Evolutionary conservation across 2,113 vertebrate species (phyloP).

Genomic region (Echinops telfairi): DNA sequence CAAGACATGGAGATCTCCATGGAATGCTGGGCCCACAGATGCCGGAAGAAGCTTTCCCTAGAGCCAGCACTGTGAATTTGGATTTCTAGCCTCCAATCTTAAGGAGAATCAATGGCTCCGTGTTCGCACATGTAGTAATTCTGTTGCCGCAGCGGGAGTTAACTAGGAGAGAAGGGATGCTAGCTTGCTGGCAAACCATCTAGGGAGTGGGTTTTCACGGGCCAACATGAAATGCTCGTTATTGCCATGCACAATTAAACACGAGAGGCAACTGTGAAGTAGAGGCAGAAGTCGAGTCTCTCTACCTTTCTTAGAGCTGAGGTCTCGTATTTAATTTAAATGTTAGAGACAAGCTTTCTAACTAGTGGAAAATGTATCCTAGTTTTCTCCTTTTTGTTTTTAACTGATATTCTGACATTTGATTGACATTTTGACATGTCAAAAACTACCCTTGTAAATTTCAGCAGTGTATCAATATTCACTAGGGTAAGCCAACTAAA

Average conservation of each 20-base stretch:
- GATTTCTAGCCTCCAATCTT: too few species aligned
- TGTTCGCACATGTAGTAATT: too few species aligned
- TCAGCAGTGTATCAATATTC: background rate
- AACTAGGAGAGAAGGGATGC: too few species aligned
- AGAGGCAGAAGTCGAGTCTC: background rate
- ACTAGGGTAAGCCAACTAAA: background rate
- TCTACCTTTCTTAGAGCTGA: background rate
- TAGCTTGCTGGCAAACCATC: background rate
- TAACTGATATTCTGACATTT: background rate
- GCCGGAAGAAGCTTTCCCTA: too few species aligned
- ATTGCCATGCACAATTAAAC: background rate
- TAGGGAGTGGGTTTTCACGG: background rate
- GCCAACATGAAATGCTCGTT: background rate
- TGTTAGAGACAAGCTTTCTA: background rate
- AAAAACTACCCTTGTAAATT: background rate
- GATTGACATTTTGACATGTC: too few species aligned
- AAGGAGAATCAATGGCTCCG: too few species aligned
- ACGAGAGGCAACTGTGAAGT: background rate
- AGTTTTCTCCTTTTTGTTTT: conserved; percentile 1
- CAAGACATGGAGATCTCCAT: too few species aligned
- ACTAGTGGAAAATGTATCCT: background rate
- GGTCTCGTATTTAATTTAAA: background rate
- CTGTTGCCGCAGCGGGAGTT: too few species aligned
- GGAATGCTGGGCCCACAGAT: too few species aligned
- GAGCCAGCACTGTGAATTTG: too few species aligned